Conservation (phyloP, 1,140 invertebrate genomes). For the Maniola jurtina region DNA sequence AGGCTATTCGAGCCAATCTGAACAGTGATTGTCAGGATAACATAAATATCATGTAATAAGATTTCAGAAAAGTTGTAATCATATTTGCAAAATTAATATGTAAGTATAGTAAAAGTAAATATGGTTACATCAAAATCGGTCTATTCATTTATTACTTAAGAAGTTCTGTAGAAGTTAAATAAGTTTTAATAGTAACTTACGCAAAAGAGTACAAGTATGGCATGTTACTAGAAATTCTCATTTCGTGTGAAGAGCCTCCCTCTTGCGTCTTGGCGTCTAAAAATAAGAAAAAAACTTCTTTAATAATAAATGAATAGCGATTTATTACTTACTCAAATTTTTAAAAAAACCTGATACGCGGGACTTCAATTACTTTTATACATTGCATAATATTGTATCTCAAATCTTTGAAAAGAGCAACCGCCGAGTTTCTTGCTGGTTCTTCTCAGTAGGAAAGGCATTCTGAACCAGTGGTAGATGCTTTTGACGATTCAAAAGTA, state of each 20-base stretch:
- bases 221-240: slow-evolving; percentile 1
- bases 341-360: too few species aligned
- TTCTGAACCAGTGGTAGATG: too few species aligned
- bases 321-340: too few species aligned
- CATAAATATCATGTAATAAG: neutral
- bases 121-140: neutral
- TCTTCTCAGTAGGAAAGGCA: too few species aligned
- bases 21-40: too few species aligned
- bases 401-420: too few species aligned
- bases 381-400: too few species aligned
- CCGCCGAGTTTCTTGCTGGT: too few species aligned
- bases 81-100: neutral
- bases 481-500: too few species aligned
- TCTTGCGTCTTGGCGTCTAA: slow-evolving; percentile 8
- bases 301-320: slow-evolving; percentile 9
- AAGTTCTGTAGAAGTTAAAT: neutral
- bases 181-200: neutral
- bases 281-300: slow-evolving; percentile 5
- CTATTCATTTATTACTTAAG: slow-evolving; percentile 6
- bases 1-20: too few species aligned
- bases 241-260: neutral
- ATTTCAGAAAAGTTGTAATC: neutral
- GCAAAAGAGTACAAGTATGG: slow-evolving; percentile 6
- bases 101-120: too few species aligned
- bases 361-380: too few species aligned